Conservation (phyloP, 2,797 vertebrate species). For the Spheniscus humboldti region DNA sequence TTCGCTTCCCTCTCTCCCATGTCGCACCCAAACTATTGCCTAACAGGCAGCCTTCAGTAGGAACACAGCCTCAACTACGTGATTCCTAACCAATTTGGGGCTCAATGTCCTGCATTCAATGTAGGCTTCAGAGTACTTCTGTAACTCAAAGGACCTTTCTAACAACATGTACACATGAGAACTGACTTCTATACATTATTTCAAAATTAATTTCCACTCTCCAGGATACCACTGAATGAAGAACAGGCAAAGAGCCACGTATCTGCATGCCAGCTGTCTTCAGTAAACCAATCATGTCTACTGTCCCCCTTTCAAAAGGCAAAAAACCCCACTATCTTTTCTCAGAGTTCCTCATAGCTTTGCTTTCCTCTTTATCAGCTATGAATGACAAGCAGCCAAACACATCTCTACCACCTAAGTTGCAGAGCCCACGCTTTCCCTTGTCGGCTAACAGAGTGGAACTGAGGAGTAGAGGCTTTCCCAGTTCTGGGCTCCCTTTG, state of each 20-base stretch:
- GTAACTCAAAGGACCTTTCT: background rate
- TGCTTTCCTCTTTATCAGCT: background rate
- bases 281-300: background rate
- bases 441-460: background rate
- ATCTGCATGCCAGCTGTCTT: background rate
- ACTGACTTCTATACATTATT: background rate
- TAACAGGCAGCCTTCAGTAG: background rate
- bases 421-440: background rate
- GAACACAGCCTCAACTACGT: background rate
- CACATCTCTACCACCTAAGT: background rate
- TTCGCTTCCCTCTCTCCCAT: too few relatives aligned
- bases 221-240: background rate
- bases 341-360: background rate
- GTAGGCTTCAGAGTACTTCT: background rate
- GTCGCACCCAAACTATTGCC: background rate
- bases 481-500: accelerated
- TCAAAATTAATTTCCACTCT: background rate
- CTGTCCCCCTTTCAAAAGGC: background rate
- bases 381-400: background rate
- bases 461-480: background rate
- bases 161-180: accelerated
- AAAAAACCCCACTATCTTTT: accelerated
- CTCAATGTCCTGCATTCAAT: background rate
- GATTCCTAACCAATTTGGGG: background rate
- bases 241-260: background rate